Evolutionary conservation across 2,888 invertebrate genomes (phyloP).

Genomic region (Synergus umbraculus): DNA sequence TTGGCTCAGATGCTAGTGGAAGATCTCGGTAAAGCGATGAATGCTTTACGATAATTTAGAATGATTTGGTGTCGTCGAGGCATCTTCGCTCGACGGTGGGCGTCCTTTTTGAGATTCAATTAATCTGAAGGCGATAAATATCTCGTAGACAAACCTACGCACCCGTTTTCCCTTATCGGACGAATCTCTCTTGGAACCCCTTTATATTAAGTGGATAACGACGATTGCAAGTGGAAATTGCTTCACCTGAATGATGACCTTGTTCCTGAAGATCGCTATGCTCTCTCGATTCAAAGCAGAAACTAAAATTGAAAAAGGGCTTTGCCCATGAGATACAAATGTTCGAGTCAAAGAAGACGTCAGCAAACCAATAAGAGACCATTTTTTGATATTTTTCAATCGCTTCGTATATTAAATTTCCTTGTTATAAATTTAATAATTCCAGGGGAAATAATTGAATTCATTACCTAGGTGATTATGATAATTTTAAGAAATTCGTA

Average conservation of each 20-base stretch:
- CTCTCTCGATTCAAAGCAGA: constrained; percentile 47
- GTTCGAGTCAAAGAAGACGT: background rate
- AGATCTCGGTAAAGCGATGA: constrained; percentile 26
- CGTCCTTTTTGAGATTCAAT: constrained; percentile 63
- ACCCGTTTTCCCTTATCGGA: constrained; percentile 27
- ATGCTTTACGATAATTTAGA: constrained; percentile 30
- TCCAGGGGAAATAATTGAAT: background rate
- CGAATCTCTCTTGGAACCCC: constrained; percentile 45
- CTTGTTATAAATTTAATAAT: background rate
- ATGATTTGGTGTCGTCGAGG: constrained; percentile 10
- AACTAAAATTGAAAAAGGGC: background rate
- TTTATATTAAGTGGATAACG: constrained; percentile 64
- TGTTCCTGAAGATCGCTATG: constrained; percentile 42
- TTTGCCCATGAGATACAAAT: constrained; percentile 16
- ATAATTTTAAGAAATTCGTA: background rate
- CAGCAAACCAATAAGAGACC: background rate
- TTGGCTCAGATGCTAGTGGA: constrained; percentile 25
- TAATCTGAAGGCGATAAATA: constrained; percentile 63
- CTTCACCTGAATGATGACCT: constrained; percentile 49
- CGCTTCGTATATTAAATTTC: background rate
- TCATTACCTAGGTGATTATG: background rate
- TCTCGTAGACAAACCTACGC: constrained; percentile 55
- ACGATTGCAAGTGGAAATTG: constrained; percentile 48
- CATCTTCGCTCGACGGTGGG: constrained; percentile 46
- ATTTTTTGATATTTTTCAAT: background rate